Evolutionary conservation across 1,140 invertebrate species (phyloP).

Genomic region (Drosophila sp.): DNA sequence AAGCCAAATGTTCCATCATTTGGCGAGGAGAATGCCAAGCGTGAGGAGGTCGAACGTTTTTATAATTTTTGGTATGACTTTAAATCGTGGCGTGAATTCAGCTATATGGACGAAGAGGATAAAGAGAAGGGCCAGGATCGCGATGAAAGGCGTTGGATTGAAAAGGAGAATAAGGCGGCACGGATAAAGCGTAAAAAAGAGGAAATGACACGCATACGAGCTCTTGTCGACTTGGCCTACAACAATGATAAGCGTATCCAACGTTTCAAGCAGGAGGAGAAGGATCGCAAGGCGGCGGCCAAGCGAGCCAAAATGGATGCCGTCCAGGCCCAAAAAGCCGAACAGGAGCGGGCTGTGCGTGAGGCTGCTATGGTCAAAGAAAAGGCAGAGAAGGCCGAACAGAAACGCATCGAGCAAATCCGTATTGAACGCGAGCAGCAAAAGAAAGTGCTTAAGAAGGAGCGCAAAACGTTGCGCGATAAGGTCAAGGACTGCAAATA

Average conservation of each 20-base stretch:
- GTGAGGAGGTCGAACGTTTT: conserved; percentile 92
- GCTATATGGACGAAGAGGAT: conserved; percentile 99
- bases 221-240: conserved; percentile 96
- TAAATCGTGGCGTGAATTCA: conserved; percentile 99
- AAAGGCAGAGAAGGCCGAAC: conserved; percentile 91
- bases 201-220: conserved; percentile 95
- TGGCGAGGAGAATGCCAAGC: conserved; percentile 88
- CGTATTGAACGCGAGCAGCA: conserved; percentile 94
- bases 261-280: conserved; percentile 97
- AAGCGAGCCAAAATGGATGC: conserved; percentile 96
- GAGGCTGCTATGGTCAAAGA: conserved; percentile 92
- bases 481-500: conserved; percentile 95
- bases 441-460: conserved; percentile 93
- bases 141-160: conserved; percentile 98
- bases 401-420: conserved; percentile 90
- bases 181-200: conserved; percentile 97
- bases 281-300: conserved; percentile 93
- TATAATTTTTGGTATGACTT: conserved; percentile 98
- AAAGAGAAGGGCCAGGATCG: conserved; percentile 98
- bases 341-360: conserved; percentile 89
- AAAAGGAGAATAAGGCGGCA: conserved; percentile 97
- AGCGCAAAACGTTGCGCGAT: conserved; percentile 93
- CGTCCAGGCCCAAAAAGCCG: conserved; percentile 90
- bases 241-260: conserved; percentile 95
- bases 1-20: conserved; percentile 93